phyloP scores from a whole-genome alignment of 2,113 vertebrate genomes.

The Glareola pratincola region DNA sequence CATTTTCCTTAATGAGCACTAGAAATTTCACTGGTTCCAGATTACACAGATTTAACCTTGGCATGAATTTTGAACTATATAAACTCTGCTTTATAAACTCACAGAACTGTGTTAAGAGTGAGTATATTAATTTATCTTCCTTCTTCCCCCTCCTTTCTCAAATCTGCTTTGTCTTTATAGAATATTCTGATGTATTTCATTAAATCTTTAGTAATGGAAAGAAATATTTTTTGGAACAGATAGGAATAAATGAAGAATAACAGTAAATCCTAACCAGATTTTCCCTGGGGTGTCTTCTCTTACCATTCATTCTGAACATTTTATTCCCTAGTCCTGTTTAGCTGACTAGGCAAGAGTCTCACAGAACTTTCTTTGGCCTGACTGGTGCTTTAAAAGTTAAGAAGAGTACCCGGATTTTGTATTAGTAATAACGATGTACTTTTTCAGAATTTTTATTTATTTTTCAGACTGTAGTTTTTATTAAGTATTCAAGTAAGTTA shows the following conservation, averaged over 20 bases:
- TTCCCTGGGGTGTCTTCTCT: background rate
- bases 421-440: background rate
- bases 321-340: background rate
- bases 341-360: background rate
- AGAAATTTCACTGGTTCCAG: background rate
- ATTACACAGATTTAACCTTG: background rate
- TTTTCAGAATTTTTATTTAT: background rate
- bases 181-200: background rate
- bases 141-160: background rate
- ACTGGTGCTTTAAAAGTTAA: background rate
- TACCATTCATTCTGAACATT: background rate
- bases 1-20: constrained; percentile 28
- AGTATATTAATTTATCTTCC: background rate
- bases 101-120: background rate
- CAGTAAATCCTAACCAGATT: background rate
- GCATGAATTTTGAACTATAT: background rate
- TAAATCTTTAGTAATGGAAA: background rate
- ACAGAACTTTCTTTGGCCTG: background rate
- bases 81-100: background rate
- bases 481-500: background rate
- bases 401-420: background rate
- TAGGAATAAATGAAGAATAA: background rate
- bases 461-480: background rate
- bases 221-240: background rate
- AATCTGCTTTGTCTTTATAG: background rate